Evolutionary conservation across 1,140 invertebrate genomes (phyloP).

Genomic region (Bombus soroeensis): DNA sequence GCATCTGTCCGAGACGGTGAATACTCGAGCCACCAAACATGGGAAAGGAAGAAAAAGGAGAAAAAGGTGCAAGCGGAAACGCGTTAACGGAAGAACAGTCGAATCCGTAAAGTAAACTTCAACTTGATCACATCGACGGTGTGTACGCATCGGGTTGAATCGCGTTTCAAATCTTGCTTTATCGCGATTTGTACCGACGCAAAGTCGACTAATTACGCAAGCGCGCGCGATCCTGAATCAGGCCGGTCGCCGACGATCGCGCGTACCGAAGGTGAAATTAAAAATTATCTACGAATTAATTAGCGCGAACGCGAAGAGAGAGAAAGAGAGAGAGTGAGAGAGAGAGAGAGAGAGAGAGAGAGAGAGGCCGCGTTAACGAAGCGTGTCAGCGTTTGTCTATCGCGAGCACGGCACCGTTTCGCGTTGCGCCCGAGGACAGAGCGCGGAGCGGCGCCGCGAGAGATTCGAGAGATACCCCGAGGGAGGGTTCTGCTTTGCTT

Average conservation of each 20-base stretch:
- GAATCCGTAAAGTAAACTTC: too few species aligned
- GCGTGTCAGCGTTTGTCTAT: conserved; percentile 76
- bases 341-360: not conserved
- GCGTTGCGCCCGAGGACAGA: not conserved
- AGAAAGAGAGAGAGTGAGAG: too few species aligned
- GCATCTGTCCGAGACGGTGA: not conserved
- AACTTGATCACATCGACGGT: too few species aligned
- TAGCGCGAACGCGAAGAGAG: conserved; percentile 55
- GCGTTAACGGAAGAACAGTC: not conserved
- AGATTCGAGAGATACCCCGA: conserved; percentile 21
- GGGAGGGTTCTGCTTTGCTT: conserved; percentile 59
- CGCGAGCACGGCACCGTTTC: conserved; percentile 10
- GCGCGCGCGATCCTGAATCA: conserved; percentile 46
- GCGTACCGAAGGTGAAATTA: conserved; percentile 42
- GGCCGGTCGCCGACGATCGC: not conserved
- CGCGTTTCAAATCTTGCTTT: not conserved
- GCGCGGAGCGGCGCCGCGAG: not conserved
- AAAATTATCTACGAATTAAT: conserved; percentile 75
- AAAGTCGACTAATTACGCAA: not conserved
- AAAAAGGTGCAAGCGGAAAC: not conserved
- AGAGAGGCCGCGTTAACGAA: conserved; percentile 68
- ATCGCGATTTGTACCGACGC: not conserved
- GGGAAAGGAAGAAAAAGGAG: not conserved
- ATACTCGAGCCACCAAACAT: not conserved
- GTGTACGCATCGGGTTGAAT: not conserved